Conservation (phyloP, 2,888 invertebrate species). For the Lepidocyrtinus sp. region DNA sequence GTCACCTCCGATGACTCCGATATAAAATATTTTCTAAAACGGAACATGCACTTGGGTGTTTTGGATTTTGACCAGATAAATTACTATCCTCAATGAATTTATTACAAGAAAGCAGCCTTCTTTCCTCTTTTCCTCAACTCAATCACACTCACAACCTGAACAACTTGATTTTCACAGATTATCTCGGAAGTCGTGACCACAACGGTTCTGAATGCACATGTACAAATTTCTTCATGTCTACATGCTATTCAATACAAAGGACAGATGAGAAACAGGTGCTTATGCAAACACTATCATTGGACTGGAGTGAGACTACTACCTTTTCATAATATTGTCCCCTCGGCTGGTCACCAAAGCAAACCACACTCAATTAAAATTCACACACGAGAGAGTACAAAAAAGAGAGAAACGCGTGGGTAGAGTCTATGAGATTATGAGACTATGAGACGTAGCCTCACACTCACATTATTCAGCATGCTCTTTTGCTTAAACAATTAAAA, state of each 20-base stretch:
- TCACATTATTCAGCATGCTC: not conserved
- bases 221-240: not conserved
- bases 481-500: not conserved
- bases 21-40: too few species aligned
- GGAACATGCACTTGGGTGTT: too few species aligned
- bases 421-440: too few species aligned
- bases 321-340: not conserved
- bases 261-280: constrained; percentile 2
- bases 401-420: not conserved
- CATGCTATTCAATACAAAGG: not conserved
- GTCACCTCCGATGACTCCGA: too few species aligned
- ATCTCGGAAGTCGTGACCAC: not conserved
- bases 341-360: not conserved
- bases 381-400: not conserved
- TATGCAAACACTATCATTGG: constrained; percentile 1
- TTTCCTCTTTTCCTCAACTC: too few species aligned
- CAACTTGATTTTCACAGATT: not conserved
- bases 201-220: not conserved
- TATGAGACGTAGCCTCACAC: not conserved
- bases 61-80: too few species aligned
- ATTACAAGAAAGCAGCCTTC: too few species aligned
- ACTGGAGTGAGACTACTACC: not conserved
- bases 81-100: too few species aligned
- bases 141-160: too few species aligned
- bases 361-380: not conserved